Base-by-base conservation (phyloP, 2,113 vertebrate species). In the Burhinus oedicnemus region DNA sequence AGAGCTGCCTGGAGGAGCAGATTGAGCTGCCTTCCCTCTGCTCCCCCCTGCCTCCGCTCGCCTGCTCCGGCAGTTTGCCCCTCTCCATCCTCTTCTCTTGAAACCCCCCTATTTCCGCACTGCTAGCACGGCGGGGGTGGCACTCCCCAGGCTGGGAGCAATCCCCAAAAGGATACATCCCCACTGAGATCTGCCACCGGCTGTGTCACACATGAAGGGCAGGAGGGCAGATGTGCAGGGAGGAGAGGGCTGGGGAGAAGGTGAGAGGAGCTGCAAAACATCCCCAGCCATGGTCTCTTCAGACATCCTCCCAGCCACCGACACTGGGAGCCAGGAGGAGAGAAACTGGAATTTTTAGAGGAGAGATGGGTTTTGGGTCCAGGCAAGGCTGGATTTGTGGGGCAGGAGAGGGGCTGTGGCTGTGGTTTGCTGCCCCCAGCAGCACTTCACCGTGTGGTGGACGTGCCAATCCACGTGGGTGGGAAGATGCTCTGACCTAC, bases 391-490 rank as follows among this genome's bases (percentile, higher is more conserved):
- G 54, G 29, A 13, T 81, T 55, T 80, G 36, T 72, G 54, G 49
- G 4, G 7, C 9, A 69, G 36, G 54, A 86, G n/a, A 60, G n/a
- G 29, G 42, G 29, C 40, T 21, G 71, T 0, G 2, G 55, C 66
- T 3, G 1, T 27, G 42, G 42, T 36, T 58, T 3, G 13, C 23
- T 7, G 66, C 9, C 9, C 15, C 8, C 77, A 10, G 47, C 34
- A 42, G 47, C n/a, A 27, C 34, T 38, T 68, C 44, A 5, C 27
- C 2, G 3, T 0, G 2, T 4, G 36, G 34, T 45, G 49, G 49
- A 14, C 0, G 1, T 64, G 64, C 70, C 3, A 1, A 15, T 8
- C 49, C 5, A 1, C 3, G 1, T 0, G 10, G 64, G 12, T 17
- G 12, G 32, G 38, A 71, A 27, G 64, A 52, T 71, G 44, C 57